Evolutionary conservation across 2,888 invertebrate species (phyloP).

Genomic region (Euzophera pinguis): DNA sequence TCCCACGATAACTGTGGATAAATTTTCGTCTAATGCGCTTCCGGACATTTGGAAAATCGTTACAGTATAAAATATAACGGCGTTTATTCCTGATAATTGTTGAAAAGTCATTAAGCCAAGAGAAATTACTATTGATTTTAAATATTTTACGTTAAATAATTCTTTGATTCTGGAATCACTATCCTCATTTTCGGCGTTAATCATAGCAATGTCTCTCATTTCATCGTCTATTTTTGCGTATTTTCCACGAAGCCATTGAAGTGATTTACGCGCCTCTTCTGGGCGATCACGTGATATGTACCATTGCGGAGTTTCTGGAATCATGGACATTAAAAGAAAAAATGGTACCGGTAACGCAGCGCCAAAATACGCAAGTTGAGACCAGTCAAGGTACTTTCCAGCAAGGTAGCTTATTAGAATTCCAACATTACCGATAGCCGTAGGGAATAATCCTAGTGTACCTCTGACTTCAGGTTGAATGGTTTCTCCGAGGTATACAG

Average conservation of each 20-base stretch:
- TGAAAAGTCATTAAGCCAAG: constrained; percentile 97
- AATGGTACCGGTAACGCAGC: constrained; percentile 88
- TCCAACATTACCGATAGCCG: constrained; percentile 92
- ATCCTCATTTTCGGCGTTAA: constrained; percentile 84
- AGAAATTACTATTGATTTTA: constrained; percentile 89
- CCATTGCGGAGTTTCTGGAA: constrained; percentile 97
- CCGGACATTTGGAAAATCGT: constrained; percentile 93
- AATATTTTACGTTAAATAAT: constrained; percentile 84
- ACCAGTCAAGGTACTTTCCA: constrained; percentile 91
- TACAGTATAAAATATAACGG: constrained; percentile 96
- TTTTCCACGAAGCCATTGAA: constrained; percentile 91
- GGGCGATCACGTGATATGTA: constrained; percentile 88
- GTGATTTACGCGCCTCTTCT: constrained; percentile 87
- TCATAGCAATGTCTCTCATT: constrained; percentile 85
- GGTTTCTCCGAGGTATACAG: constrained; percentile 96
- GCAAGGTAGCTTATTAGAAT: constrained; percentile 89
- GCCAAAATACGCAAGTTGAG: constrained; percentile 88
- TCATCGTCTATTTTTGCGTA: constrained; percentile 89
- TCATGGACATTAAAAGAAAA: constrained; percentile 88
- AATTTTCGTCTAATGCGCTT: constrained; percentile 86
- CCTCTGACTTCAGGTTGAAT: constrained; percentile 96
- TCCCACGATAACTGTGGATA: constrained; percentile 93
- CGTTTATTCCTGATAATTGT: constrained; percentile 96
- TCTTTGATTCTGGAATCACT: constrained; percentile 82
- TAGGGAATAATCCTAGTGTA: constrained; percentile 91